Conservation (phyloP, 2,888 invertebrate species). For the Dasysyrphus tricinctus region DNA sequence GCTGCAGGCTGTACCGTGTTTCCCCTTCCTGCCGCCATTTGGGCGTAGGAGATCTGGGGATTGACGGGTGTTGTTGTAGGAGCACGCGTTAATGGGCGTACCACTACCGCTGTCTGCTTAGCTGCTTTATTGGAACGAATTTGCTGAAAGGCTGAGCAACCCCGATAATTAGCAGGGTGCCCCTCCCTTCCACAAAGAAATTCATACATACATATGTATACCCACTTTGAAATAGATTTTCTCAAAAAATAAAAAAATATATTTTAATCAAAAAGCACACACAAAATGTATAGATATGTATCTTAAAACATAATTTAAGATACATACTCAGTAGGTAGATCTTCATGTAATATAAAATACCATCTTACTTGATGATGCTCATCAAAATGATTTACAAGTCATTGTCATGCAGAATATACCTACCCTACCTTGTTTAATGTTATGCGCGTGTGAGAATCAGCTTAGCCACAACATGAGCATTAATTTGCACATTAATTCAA, state of each 20-base stretch:
- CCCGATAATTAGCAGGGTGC: too few relatives aligned
- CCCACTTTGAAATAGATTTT: not conserved
- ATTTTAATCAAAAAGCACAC: not conserved
- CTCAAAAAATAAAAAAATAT: not conserved
- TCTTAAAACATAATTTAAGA: not conserved
- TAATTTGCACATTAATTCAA: conserved; percentile 65
- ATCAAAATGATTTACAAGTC: conserved; percentile 55
- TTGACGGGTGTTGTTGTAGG: too few relatives aligned
- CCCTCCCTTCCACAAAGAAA: too few relatives aligned
- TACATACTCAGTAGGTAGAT: not conserved
- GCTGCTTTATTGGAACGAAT: too few relatives aligned
- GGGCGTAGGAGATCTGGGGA: too few relatives aligned
- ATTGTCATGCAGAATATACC: conserved; percentile 25
- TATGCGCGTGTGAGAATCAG: conserved; percentile 29
- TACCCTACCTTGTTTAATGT: not conserved
- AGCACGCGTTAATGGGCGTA: too few relatives aligned
- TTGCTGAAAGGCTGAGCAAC: too few relatives aligned
- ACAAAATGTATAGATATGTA: not conserved
- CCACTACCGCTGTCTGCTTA: too few relatives aligned
- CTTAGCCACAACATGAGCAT: conserved; percentile 28
- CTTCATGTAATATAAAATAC: conserved; percentile 4
- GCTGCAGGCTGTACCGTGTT: too few relatives aligned
- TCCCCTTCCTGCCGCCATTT: too few relatives aligned
- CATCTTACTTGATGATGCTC: conserved; percentile 49
- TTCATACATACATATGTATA: not conserved